Evolutionary conservation across 2,888 invertebrate genomes (phyloP), one percentile per base, ranked within the genome.

Genomic region (Drosophila algonquin): DNA sequence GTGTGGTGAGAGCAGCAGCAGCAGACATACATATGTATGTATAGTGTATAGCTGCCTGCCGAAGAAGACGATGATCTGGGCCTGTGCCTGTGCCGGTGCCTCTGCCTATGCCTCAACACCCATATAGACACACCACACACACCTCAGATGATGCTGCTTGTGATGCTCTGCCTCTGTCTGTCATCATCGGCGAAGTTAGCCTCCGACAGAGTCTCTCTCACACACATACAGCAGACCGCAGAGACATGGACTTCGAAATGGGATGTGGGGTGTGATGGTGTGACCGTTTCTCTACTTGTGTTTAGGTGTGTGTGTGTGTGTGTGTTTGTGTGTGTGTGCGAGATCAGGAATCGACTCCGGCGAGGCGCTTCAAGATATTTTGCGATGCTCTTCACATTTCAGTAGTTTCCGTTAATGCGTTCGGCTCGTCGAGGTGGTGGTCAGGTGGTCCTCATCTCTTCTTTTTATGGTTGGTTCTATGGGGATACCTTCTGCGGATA

Each of bases 321-420:
- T 21, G 12, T 27, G 24, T 16, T 1, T 21, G 12, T 27, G 12
- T 48, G 18, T 44, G 16, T 54, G 53, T 59, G 10, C 21, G 54
- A 62, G 77, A 69, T 77, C 81, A 80, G 82, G 81, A 86, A 81
- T 75, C 74, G 69, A 59, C 21, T 50, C 57, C 69, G 75, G 77
- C 79, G 76, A 79, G 81, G 76, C 76, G 84, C 79, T 86, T 82
- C 57, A 86, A 83, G 79, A 83, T 72, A 75, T 82, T 85, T 64
- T 73, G 73, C 84, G 81, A 81, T 81, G 82, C 77, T 80, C 87
- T 80, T 84, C 87, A 83, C 83, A 83, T 83, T 83, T 83, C 84
- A 87, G 80, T 83, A 87, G 83, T 83, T 83, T 84, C 87, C 83
- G 87, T 87, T 83, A 87, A 80, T 83, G 83, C 83, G 83, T 83